A percentile compares a stretch with the other conserved stretches of the same genome.
phyloP scores from a whole-genome alignment of 2,797 vertebrate species.

The Valencia hispanica region DNA sequence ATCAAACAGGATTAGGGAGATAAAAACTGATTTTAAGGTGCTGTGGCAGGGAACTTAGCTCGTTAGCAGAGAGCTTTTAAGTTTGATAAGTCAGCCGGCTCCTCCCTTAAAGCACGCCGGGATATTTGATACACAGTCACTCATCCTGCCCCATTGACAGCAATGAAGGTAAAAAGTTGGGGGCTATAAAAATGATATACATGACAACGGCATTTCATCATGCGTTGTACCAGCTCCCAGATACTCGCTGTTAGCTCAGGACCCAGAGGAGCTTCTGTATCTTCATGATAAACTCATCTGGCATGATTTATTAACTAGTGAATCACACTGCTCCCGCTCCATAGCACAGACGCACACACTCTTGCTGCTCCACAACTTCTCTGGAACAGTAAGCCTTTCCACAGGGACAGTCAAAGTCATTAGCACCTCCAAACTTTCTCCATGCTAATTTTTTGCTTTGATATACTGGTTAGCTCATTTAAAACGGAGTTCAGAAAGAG shows the following conservation, averaged over 20 bases:
- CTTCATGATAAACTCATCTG: constrained; percentile 88
- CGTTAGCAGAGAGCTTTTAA: constrained; percentile 48
- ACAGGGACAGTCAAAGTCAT: constrained; percentile 84
- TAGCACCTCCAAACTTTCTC: constrained; percentile 83
- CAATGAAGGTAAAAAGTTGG: constrained; percentile 79
- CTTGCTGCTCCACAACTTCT: constrained; percentile 65
- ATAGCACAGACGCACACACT: constrained; percentile 56
- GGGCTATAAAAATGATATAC: constrained; percentile 82
- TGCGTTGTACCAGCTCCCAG: constrained; percentile 81
- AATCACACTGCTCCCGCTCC: constrained; percentile 76
- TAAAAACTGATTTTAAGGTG: constrained; percentile 75
- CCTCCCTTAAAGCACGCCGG: constrained; percentile 69
- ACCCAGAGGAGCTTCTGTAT: constrained; percentile 86
- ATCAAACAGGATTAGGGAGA: constrained; percentile 77
- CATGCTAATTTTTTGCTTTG: constrained; percentile 79
- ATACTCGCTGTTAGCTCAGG: constrained; percentile 81
- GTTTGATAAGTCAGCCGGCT: constrained; percentile 59
- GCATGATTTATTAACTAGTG: constrained; percentile 89
- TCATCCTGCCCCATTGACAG: constrained; percentile 76
- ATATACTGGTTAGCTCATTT: constrained; percentile 76
- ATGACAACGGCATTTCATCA: constrained; percentile 86
- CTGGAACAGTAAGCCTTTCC: constrained; percentile 80
- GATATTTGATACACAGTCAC: constrained; percentile 75
- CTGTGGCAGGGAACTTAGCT: constrained; percentile 47
- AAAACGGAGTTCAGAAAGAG: constrained; percentile 72